Conservation (phyloP, 2,888 invertebrate species). For the Timandra comae region DNA sequence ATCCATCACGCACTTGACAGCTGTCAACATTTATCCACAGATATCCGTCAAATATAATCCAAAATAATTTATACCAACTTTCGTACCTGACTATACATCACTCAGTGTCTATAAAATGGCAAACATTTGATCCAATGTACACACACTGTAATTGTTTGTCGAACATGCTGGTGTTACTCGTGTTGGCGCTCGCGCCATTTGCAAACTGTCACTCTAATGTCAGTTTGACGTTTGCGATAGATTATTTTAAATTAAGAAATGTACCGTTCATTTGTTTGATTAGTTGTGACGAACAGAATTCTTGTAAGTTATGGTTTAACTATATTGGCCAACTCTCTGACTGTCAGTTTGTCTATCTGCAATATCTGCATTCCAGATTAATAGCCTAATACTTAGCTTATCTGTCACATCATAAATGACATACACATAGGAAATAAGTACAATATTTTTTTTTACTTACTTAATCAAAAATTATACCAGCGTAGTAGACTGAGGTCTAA, state of each 20-base stretch:
- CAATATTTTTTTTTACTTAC: not conserved
- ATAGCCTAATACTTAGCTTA: not conserved
- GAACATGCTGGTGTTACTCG: constrained; percentile 12
- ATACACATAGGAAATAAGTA: not conserved
- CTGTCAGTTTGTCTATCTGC: too few relatives aligned
- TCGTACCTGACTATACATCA: constrained; percentile 4
- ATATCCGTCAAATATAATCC: too few relatives aligned
- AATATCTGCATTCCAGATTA: too few relatives aligned
- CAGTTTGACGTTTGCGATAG: constrained; percentile 23
- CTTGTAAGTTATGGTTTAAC: too few relatives aligned
- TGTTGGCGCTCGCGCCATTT: constrained; percentile 4
- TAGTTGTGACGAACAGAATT: constrained; percentile 21
- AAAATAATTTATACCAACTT: too few relatives aligned
- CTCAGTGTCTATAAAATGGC: not conserved
- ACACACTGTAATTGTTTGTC: constrained; percentile 1
- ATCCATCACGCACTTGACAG: too few relatives aligned
- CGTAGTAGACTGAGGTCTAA: too few relatives aligned
- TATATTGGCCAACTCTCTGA: too few relatives aligned
- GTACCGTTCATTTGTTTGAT: constrained; percentile 33
- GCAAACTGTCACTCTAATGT: constrained; percentile 16
- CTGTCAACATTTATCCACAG: too few relatives aligned
- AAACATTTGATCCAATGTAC: not conserved
- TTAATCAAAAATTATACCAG: not conserved
- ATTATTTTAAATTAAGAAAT: constrained; percentile 35
- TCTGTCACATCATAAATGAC: not conserved